Conservation (phyloP, 2,888 invertebrate species). For the Maniola hyperantus region DNA sequence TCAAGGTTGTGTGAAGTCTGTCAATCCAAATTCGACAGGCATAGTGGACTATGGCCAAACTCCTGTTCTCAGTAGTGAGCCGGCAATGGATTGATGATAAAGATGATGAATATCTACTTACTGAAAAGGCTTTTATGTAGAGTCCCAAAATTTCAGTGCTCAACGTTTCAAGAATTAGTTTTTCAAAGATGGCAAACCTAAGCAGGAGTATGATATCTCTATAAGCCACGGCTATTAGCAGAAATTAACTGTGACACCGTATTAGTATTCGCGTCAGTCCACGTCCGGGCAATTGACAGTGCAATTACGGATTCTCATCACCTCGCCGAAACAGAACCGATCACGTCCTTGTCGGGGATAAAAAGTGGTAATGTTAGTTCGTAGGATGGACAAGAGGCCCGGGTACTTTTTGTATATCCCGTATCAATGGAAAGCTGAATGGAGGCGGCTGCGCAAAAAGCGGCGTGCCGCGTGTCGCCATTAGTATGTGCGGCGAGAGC, state of each 20-base stretch:
- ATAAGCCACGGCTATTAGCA: conserved; percentile 34
- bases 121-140: background rate
- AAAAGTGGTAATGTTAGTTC: conserved; percentile 66
- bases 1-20: too few species aligned
- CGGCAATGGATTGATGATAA: too few species aligned
- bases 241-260: conserved; percentile 34
- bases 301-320: conserved; percentile 65
- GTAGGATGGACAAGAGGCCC: conserved; percentile 58
- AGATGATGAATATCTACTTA: too few species aligned
- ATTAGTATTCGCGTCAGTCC: conserved; percentile 36
- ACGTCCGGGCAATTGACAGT: conserved; percentile 43
- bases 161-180: background rate
- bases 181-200: conserved; percentile 1
- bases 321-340: conserved; percentile 61
- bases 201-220: conserved; percentile 27
- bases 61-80: too few species aligned
- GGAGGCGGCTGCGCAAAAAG: conserved; percentile 64
- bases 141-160: background rate
- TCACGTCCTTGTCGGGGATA: conserved; percentile 67
- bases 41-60: too few species aligned
- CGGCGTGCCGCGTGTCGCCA: conserved; percentile 73
- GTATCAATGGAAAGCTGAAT: conserved; percentile 79
- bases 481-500: conserved; percentile 75
- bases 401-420: conserved; percentile 62
- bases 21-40: too few species aligned